Conservation (phyloP, 2,113 vertebrate species). For the Caloenas nicobarica region DNA sequence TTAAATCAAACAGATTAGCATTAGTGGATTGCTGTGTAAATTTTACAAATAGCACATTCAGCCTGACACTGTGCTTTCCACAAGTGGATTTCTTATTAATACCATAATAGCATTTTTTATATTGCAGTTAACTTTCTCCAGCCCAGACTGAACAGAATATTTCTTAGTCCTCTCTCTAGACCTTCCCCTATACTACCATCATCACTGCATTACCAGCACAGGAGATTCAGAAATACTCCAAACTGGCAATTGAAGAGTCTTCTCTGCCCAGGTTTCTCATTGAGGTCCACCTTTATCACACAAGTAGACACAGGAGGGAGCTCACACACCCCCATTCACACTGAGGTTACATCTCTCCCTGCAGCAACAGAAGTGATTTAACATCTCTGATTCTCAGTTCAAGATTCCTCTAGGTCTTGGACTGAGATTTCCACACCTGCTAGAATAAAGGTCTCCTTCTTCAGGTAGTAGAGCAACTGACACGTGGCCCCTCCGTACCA, state of each 20-base stretch:
- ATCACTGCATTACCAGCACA: background rate
- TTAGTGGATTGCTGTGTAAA: background rate
- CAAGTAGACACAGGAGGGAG: conserved; percentile 67
- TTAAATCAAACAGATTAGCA: background rate
- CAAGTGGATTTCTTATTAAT: background rate
- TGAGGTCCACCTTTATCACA: conserved; percentile 44
- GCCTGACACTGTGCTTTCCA: background rate
- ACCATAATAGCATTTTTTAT: background rate
- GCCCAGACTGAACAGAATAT: background rate
- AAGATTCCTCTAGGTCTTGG: background rate
- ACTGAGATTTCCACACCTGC: background rate
- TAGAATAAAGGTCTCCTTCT: background rate
- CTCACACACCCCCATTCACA: conserved; percentile 58
- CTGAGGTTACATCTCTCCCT: background rate
- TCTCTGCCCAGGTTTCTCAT: background rate
- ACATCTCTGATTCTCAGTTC: background rate
- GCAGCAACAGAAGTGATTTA: background rate
- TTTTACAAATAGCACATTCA: background rate
- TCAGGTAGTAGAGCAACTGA: background rate
- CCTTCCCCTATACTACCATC: background rate
- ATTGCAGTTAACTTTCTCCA: background rate
- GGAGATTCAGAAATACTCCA: background rate
- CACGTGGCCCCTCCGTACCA: background rate
- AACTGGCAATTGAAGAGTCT: background rate
- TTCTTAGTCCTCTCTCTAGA: background rate